Conservation (phyloP, 2,113 vertebrate genomes). For the Epinephelus lanceolatus region DNA sequence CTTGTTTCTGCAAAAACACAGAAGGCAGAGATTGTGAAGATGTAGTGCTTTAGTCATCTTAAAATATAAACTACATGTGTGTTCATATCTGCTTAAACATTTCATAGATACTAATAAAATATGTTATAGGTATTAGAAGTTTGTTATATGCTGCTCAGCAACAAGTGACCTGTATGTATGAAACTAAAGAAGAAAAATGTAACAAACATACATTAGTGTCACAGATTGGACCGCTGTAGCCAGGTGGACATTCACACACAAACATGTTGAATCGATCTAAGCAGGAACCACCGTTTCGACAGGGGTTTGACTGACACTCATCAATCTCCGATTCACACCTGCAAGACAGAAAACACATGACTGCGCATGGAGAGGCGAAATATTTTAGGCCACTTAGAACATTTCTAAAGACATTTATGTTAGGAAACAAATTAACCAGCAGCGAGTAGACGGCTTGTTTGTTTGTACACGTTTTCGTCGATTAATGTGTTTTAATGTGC, state of each 20-base stretch:
- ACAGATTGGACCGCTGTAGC: conserved; percentile 89
- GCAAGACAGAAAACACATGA: conserved; percentile 14
- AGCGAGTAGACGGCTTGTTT: no score
- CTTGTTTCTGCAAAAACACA: conserved; percentile 85
- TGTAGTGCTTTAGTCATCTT: not conserved
- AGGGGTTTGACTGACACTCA: conserved; percentile 91
- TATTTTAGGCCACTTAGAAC: not conserved
- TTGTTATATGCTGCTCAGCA: not conserved
- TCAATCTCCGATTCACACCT: conserved; percentile 90
- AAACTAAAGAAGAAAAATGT: not conserved
- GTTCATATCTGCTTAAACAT: not conserved
- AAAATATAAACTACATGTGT: not conserved
- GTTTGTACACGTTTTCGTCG: no score
- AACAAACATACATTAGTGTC: conserved; percentile 87
- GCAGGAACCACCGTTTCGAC: conserved; percentile 93
- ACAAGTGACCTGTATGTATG: not conserved
- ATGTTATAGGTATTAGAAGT: not conserved
- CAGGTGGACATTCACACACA: conserved; percentile 88
- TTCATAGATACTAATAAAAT: not conserved
- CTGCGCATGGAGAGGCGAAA: not conserved
- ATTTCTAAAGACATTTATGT: not conserved
- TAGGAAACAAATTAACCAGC: not conserved
- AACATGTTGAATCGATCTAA: conserved; percentile 86
- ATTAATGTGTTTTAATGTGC: no score
- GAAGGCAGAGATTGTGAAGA: not conserved